Evolutionary conservation across 2,888 invertebrate genomes (phyloP).

Genomic region (Netelia inedita): DNA sequence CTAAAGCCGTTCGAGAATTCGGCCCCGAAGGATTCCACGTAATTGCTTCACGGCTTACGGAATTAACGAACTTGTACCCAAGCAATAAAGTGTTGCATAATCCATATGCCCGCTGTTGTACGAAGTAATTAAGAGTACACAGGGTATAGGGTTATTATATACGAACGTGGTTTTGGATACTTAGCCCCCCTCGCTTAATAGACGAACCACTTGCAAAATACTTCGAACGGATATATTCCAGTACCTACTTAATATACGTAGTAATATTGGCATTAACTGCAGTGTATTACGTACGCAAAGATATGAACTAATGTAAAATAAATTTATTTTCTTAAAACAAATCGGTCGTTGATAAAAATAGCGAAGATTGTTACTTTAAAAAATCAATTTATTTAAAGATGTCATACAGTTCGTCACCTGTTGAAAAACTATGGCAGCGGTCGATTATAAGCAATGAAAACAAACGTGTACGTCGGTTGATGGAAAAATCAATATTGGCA

Average conservation of each 20-base stretch:
- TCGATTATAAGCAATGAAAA: too few species aligned
- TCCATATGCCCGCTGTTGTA: constrained; percentile 33
- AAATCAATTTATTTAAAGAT: too few species aligned
- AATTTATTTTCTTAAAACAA: too few species aligned
- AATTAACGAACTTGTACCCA: constrained; percentile 54
- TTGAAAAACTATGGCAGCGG: too few species aligned
- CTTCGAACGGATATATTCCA: background rate
- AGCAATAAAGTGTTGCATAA: constrained; percentile 53
- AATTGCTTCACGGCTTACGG: constrained; percentile 59
- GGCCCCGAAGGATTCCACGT: constrained; percentile 35
- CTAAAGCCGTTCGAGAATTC: constrained; percentile 49
- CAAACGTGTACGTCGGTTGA: too few species aligned
- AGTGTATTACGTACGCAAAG: too few species aligned
- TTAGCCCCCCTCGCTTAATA: constrained; percentile 1
- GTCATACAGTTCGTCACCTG: too few species aligned
- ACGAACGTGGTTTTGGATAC: background rate
- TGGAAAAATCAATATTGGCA: too few species aligned
- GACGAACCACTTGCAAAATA: constrained; percentile 13
- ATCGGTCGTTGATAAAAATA: too few species aligned
- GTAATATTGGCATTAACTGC: background rate
- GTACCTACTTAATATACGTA: background rate
- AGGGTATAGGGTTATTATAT: constrained; percentile 15
- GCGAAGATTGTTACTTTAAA: too few species aligned
- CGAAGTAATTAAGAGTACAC: constrained; percentile 47
- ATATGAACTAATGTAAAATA: too few species aligned